A percentile compares a stretch with the other conserved stretches of the same genome.
Conservation (phyloP, 2,113 vertebrate genomes). For the Craseonycteris thonglongyai region DNA sequence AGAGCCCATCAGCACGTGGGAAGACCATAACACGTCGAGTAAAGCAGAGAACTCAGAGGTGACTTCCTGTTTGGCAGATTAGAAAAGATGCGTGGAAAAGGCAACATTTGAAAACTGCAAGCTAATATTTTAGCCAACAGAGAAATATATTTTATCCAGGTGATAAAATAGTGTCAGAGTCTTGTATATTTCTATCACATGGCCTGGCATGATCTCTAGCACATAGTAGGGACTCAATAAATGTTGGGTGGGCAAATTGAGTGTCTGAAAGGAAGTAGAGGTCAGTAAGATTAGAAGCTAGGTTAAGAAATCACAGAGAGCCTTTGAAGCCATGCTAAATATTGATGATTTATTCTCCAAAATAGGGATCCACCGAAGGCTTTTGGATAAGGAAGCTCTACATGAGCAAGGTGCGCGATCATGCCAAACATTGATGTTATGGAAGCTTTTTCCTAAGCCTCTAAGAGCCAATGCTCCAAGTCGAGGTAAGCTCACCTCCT, state of each 20-base stretch:
- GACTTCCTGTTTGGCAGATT: background rate
- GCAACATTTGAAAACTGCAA: background rate
- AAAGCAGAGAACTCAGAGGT: background rate
- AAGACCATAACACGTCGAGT: background rate
- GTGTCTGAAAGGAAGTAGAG: background rate
- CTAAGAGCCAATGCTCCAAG: background rate
- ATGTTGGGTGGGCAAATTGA: background rate
- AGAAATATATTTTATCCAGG: background rate
- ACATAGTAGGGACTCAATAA: background rate
- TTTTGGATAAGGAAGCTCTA: background rate
- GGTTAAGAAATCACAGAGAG: background rate
- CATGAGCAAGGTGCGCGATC: background rate
- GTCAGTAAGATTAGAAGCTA: background rate
- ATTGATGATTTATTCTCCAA: background rate
- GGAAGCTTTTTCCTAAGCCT: background rate
- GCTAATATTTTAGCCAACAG: background rate
- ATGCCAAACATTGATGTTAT: background rate
- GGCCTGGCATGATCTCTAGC: background rate
- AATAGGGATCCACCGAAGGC: background rate
- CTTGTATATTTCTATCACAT: background rate
- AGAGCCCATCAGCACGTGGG: background rate
- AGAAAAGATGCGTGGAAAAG: background rate
- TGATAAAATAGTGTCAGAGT: background rate
- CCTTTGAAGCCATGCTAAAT: background rate
- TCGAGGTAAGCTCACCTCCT: background rate